phyloP scores from a whole-genome alignment of 2,797 vertebrate genomes.

The Pipistrellus kuhlii region DNA sequence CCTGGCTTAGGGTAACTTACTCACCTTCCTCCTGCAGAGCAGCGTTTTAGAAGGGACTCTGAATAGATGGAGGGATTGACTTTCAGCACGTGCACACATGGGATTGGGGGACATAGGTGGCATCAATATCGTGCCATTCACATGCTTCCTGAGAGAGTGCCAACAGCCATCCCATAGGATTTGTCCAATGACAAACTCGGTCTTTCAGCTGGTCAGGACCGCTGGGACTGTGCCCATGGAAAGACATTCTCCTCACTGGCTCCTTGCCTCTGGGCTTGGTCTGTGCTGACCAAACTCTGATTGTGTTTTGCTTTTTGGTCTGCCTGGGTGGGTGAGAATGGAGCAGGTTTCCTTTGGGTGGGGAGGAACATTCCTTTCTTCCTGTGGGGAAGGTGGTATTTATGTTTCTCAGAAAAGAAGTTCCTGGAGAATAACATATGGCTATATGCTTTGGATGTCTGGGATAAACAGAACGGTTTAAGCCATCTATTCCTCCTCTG shows the following conservation, averaged over 20 bases:
- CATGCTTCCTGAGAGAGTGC: not conserved
- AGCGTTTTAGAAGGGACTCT: not conserved
- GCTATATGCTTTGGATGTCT: slow-evolving; percentile 68
- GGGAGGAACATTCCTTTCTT: slow-evolving; percentile 80
- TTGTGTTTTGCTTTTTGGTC: slow-evolving; percentile 69
- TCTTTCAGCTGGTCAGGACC: not conserved
- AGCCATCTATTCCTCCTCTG: slow-evolving; percentile 68
- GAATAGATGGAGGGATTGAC: not conserved
- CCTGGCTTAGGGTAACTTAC: not conserved
- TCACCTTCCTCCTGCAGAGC: not conserved
- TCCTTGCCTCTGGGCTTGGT: not conserved
- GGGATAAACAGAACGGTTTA: slow-evolving; percentile 55
- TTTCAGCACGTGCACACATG: not conserved
- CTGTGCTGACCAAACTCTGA: slow-evolving; percentile 49
- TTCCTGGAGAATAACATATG: slow-evolving; percentile 75
- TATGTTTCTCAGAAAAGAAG: slow-evolving; percentile 79
- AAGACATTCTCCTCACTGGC: not conserved
- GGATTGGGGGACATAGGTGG: not conserved
- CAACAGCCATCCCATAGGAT: not conserved
- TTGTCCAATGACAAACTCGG: not conserved
- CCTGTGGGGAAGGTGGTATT: slow-evolving; percentile 80
- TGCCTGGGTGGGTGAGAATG: slow-evolving; percentile 70
- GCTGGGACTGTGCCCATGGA: not conserved
- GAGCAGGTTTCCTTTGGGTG: slow-evolving; percentile 78
- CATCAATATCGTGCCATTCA: fast-evolving